These are phyloP conservation scores for Rhinogobius similis DNA, from an alignment of 2,113 vertebrate genomes.

Conservation along the genomic window DNA sequence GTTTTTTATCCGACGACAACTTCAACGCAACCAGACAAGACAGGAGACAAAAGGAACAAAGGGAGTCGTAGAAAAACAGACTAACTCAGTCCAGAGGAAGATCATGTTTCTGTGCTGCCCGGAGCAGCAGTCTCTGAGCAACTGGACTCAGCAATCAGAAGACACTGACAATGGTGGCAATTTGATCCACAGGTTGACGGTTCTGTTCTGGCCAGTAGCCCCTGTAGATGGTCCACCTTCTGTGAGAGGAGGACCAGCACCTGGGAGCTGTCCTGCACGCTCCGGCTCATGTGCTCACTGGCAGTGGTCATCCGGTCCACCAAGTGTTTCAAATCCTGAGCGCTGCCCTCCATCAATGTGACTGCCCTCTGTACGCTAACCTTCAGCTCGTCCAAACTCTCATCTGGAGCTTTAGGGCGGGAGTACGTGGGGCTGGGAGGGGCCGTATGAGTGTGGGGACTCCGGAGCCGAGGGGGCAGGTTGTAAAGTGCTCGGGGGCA, in stretches of 20 bases:
- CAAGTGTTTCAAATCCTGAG: slow-evolving; percentile 62
- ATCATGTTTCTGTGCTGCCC: slow-evolving; percentile 47
- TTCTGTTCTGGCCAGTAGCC: slow-evolving; percentile 25
- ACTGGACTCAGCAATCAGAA: not conserved
- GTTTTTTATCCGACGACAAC: not conserved
- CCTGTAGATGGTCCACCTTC: slow-evolving; percentile 67
- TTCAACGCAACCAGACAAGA: not conserved
- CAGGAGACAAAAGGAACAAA: not conserved
- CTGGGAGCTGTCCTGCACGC: slow-evolving; percentile 69
- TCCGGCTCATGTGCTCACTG: slow-evolving; percentile 64
- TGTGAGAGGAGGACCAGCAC: slow-evolving; percentile 62
- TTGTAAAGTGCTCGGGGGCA: slow-evolving; percentile 23
- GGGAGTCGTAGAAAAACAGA: not conserved
- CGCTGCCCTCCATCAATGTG: slow-evolving; percentile 69
- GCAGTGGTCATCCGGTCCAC: slow-evolving; percentile 65
- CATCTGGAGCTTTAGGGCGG: not conserved
- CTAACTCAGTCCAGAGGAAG: slow-evolving; percentile 7
- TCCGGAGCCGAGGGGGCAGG: slow-evolving; percentile 12
- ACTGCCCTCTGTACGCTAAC: slow-evolving; percentile 58
- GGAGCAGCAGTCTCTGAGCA: slow-evolving; percentile 24
- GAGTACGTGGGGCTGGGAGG: slow-evolving; percentile 65
- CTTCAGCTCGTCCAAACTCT: slow-evolving; percentile 65
- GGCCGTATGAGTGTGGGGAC: slow-evolving; percentile 49
- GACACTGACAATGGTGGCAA: slow-evolving; percentile 3
- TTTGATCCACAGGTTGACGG: not conserved